Conservation (phyloP, 2,113 vertebrate genomes). For the Gymnogyps californianus region DNA sequence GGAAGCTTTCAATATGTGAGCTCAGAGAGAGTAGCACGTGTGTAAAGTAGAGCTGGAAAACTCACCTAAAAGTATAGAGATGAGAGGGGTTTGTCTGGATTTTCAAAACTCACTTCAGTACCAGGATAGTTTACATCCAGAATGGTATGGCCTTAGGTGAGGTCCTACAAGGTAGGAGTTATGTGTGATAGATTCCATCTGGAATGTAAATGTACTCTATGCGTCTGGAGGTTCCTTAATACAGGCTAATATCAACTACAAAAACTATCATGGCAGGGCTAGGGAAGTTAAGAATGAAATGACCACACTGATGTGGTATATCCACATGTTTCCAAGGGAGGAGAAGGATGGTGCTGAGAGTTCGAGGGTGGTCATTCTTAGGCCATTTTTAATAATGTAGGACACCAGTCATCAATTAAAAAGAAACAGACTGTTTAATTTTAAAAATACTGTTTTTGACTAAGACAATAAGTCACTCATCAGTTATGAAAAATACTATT, state of each 20-base stretch:
- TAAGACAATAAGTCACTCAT: constrained; percentile 17
- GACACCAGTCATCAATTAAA: neutral
- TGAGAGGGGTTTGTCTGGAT: neutral
- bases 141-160: neutral
- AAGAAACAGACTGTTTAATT: constrained; percentile 8
- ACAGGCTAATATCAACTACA: neutral
- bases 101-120: neutral
- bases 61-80: neutral
- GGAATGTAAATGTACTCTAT: neutral
- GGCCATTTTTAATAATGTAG: constrained; percentile 24
- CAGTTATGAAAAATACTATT: constrained; percentile 46
- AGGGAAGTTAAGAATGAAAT: neutral
- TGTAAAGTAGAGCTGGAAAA: neutral
- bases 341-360: neutral
- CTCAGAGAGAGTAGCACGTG: neutral
- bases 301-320: neutral
- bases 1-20: neutral
- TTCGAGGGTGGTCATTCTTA: neutral
- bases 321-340: neutral
- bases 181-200: neutral
- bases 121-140: neutral
- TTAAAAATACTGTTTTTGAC: constrained; percentile 43
- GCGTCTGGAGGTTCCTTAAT: neutral
- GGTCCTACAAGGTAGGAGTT: neutral
- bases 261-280: neutral